Evolutionary conservation across 2,113 vertebrate genomes (phyloP).

Genomic region (Nothocercus julius): DNA sequence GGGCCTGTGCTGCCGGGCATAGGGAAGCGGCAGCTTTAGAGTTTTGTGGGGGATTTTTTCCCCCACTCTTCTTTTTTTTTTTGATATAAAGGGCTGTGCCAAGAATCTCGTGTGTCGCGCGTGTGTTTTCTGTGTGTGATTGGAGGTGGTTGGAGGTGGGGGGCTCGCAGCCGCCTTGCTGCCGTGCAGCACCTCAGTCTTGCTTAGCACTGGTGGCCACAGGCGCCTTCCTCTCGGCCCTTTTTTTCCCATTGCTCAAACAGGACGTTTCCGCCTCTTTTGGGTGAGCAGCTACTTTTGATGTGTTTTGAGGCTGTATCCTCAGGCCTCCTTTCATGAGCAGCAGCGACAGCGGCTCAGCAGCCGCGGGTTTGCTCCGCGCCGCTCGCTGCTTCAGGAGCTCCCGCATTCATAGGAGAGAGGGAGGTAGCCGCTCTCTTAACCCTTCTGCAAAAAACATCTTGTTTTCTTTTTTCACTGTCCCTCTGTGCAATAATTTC

Average conservation of each 20-base stretch:
- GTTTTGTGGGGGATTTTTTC: too few species aligned
- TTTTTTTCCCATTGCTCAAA: neutral
- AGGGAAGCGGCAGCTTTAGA: neutral
- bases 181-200: neutral
- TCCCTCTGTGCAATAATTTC: neutral
- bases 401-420: neutral
- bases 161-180: neutral
- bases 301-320: neutral
- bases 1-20: neutral
- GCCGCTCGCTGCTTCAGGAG: neutral
- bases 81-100: neutral
- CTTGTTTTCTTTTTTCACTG: neutral
- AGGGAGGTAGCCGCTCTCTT: neutral
- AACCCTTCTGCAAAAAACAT: neutral
- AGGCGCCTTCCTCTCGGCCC: neutral
- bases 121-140: neutral
- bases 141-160: neutral
- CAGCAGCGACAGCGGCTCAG: neutral
- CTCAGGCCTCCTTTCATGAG: neutral
- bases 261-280: neutral
- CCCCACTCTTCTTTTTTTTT: neutral
- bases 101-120: neutral
- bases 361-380: neutral
- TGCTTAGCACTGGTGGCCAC: neutral
- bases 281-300: neutral